Conservation (phyloP, 2,888 invertebrate genomes). For the Lithosia quadra region DNA sequence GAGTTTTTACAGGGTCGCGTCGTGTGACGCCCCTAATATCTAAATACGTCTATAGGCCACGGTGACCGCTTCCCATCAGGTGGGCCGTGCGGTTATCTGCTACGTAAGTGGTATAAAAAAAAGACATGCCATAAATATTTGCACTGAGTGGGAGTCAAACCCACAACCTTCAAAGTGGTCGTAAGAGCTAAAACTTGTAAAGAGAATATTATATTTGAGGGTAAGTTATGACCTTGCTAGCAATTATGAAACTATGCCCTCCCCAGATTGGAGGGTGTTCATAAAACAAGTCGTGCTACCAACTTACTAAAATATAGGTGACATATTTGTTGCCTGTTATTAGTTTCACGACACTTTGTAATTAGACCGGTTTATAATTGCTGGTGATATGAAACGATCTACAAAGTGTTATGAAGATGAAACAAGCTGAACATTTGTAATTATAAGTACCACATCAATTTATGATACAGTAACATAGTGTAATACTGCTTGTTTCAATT, state of each 20-base stretch:
- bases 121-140: too few relatives aligned
- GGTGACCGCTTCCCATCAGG: too few relatives aligned
- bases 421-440: not conserved
- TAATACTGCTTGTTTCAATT: not conserved
- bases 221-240: not conserved
- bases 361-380: not conserved
- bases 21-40: too few relatives aligned
- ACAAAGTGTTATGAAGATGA: not conserved
- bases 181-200: too few relatives aligned
- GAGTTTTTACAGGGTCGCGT: too few relatives aligned
- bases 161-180: too few relatives aligned
- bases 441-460: not conserved
- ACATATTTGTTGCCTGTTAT: not conserved
- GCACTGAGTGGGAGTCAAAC: too few relatives aligned
- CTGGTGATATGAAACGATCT: not conserved
- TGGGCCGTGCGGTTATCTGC: too few relatives aligned
- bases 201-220: too few relatives aligned
- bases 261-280: not conserved
- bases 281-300: not conserved
- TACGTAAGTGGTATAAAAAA: too few relatives aligned
- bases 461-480: not conserved
- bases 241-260: not conserved
- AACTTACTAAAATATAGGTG: not conserved
- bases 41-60: too few relatives aligned
- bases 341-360: constrained; percentile 2